Base-by-base conservation (phyloP, 2,797 vertebrate species). In the Lutra lutra region DNA sequence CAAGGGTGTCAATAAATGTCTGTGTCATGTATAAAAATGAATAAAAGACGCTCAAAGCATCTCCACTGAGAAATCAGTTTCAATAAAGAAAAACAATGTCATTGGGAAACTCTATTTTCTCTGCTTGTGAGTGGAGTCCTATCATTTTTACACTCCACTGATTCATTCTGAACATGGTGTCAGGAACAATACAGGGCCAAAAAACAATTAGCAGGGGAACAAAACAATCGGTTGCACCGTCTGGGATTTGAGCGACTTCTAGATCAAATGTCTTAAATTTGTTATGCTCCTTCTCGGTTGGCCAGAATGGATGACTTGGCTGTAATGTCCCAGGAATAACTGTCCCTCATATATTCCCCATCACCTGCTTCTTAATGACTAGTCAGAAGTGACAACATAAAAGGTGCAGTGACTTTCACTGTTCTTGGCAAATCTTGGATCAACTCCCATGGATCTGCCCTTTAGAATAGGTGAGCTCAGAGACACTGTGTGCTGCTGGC, bases 341-440 rank as follows among this genome's bases (percentile, higher is more conserved):
- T 97, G 86, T 93, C 94, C 94, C 78, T 98, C 89, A n/a, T 93
- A 95, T 97, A 98, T 98, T 46, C 97, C 95, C 75, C 95, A 88
- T 96, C 86, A 96, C 21, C 79, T 27, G 25, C 87, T 91, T 94
- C 97, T 97, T 97, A 98, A 98, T 97, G 95, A 98, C 66, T 43
- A 62, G 96, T 96, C 88, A 98, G 38, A 96, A 96, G 70, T 60
- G 96, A 96, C 97, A 95, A 98, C 48, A 51, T 56, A 94, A 94
- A 88, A 94, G 82, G 91, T 68, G 23, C 51, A 56, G 48, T 97
- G 96, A 98, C 97, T 91, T 97, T 97, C 97, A 95, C 6, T 86
- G 82, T 88, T 95, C 90, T 97, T 96, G 94, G 62, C 86, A 96
- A 97, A 84, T 93, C 43, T 96, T 94, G 91, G 92, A 96, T 25